These are phyloP conservation scores for Mesoclemmys tuberculata DNA, from an alignment of 2,113 vertebrate genomes.

Conservation along the genomic window DNA sequence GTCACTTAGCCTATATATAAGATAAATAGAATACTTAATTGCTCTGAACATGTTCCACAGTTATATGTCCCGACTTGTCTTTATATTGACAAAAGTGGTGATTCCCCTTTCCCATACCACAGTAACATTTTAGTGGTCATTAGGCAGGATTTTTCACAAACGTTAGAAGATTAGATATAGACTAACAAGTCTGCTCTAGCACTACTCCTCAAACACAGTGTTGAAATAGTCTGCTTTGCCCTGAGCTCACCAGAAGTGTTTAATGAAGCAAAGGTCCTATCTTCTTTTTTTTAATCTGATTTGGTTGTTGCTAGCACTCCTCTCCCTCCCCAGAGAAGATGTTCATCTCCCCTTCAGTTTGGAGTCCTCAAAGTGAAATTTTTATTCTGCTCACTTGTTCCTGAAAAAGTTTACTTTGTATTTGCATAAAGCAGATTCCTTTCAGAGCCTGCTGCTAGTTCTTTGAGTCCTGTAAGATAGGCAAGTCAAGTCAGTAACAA, in stretches of 20 bases:
- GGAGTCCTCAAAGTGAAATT: neutral
- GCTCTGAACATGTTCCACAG: conserved; percentile 52
- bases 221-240: neutral
- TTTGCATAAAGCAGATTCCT: neutral
- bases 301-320: neutral
- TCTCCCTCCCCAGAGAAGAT: neutral
- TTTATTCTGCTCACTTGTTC: neutral
- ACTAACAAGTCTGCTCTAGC: neutral
- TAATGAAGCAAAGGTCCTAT: neutral
- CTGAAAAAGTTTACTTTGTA: neutral
- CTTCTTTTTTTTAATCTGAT: neutral
- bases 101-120: neutral
- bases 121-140: conserved; percentile 15
- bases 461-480: neutral
- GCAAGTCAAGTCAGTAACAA: neutral
- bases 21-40: conserved; percentile 69
- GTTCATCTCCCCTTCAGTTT: neutral
- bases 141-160: neutral
- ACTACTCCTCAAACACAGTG: neutral
- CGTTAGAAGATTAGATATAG: neutral
- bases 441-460: neutral
- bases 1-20: conserved; percentile 72
- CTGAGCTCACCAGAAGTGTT: neutral
- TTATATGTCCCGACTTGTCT: conserved; percentile 39
- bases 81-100: conserved; percentile 46